Evolutionary conservation across 2,888 invertebrate genomes (phyloP).

Genomic region (Myopa testacea): DNA sequence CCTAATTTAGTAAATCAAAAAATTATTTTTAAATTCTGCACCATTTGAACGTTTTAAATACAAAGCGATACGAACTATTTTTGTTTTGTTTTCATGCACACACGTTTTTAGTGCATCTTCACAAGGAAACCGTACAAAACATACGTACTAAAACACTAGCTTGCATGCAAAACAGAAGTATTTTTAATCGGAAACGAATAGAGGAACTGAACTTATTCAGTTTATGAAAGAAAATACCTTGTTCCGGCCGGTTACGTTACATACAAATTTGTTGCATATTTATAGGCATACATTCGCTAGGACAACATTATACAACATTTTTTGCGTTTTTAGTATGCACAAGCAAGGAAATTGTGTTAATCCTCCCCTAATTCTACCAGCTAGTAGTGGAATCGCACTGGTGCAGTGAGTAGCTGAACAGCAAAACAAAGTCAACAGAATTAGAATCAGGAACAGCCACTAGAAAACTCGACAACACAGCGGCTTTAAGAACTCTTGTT

Average conservation of each 20-base stretch:
- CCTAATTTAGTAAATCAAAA: background rate
- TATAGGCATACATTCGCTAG: conserved; percentile 24
- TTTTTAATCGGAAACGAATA: conserved; percentile 33
- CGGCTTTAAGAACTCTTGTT: background rate
- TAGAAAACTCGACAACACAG: background rate
- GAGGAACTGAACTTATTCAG: background rate
- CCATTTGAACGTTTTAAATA: background rate
- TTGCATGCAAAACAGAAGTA: conserved; percentile 31
- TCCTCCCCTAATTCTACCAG: conserved; percentile 32
- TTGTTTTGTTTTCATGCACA: background rate
- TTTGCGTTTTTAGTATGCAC: conserved; percentile 1
- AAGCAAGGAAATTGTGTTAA: conserved; percentile 10
- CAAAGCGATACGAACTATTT: conserved; percentile 8
- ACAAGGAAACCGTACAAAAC: background rate
- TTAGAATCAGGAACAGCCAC: background rate
- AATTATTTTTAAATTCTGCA: background rate
- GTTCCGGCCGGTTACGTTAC: conserved; percentile 8
- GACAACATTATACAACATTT: background rate
- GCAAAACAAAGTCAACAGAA: background rate
- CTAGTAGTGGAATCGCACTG: background rate
- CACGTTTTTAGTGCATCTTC: background rate
- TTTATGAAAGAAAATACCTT: background rate
- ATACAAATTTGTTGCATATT: conserved; percentile 33
- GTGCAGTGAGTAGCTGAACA: background rate
- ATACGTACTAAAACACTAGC: background rate